phyloP scores from a whole-genome alignment of 1,140 invertebrate species.

The Gonatopus flavifemur region DNA sequence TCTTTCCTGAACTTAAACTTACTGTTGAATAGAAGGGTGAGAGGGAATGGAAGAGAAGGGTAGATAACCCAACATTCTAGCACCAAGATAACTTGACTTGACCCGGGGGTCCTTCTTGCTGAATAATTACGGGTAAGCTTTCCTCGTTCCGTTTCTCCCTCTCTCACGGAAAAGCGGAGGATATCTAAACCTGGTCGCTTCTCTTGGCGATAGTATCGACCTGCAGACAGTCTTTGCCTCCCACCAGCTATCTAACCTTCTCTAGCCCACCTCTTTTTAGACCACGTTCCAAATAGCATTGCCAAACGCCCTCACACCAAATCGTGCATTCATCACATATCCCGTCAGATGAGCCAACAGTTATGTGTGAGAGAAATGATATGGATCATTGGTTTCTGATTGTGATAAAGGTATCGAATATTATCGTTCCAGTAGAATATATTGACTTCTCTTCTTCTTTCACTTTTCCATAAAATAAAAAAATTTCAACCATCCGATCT shows the following conservation, averaged over 20 bases:
- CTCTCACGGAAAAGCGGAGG: constrained; percentile 31
- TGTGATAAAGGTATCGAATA: too few relatives aligned
- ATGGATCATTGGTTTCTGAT: too few relatives aligned
- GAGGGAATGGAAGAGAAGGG: constrained; percentile 40
- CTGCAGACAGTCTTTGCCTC: constrained; percentile 38
- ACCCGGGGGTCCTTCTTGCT: constrained; percentile 54
- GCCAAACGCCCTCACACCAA: too few relatives aligned
- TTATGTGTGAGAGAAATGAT: too few relatives aligned
- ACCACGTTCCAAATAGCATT: too few relatives aligned
- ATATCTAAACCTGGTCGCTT: constrained; percentile 38
- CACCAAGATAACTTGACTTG: constrained; percentile 55
- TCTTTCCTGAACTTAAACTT: constrained; percentile 12
- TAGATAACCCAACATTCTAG: constrained; percentile 52
- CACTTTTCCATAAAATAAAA: too few relatives aligned
- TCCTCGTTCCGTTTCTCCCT: constrained; percentile 18
- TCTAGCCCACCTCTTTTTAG: constrained; percentile 34
- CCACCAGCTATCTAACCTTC: too few relatives aligned
- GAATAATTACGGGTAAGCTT: constrained; percentile 55
- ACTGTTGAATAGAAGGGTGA: constrained; percentile 20
- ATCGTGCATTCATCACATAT: too few relatives aligned
- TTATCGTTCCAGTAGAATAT: too few relatives aligned
- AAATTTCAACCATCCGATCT: too few relatives aligned
- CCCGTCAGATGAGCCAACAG: too few relatives aligned
- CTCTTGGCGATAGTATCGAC: constrained; percentile 39
- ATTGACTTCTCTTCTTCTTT: too few relatives aligned